Evolutionary conservation across 2,797 vertebrate genomes (phyloP), one percentile per base, ranked within the genome.

Genomic region (Sebastes kiyomatsui): DNA sequence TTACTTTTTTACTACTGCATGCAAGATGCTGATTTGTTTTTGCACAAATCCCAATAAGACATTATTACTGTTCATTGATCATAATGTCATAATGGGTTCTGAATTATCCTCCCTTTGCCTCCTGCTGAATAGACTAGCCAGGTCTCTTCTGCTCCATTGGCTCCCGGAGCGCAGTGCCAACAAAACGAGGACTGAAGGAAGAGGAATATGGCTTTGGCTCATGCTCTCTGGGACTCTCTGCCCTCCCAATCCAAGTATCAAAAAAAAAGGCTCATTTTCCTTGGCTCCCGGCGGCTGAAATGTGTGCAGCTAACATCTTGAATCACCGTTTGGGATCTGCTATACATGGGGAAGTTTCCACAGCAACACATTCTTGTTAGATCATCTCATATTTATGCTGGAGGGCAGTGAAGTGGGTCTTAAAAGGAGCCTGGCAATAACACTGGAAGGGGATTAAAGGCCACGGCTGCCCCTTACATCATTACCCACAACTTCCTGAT

Each of bases 321-420:
- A 94, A 95, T 94, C 85, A 83, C 84, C 72, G 87, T 93, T 94
- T 93, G 83, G 79, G 81, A 88, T 79, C 67, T 81, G 82, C 79
- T 90, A 77, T 88, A 91, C 83, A 92, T 83, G 82, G 67, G 81
- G 79, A 90, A 88, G 83, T 95, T 95, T 95, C 93, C 94, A 95
- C 90, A 88, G 85, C 83, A 91, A 93, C 91, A 88, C 91, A 94
- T 94, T 94, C 90, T 80, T 93, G 66, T 76, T 75, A 72, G 83
- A 92, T 92, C 80, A 67, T 90, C 85, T 94, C 88, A 94, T 91
- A 87, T 91, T 94, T 93, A 87, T 79, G 72, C 83, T 84, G 68
- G 54, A 87, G 67, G 81, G 86, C 76, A 82, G 75, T 69, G 76
- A 87, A 88, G 82, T 75, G 58, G 80, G 68, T 77, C 84, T 88